These are phyloP conservation scores for Anolis apletophallus DNA, from an alignment of 2,797 vertebrate genomes.

Conservation along the genomic window DNA sequence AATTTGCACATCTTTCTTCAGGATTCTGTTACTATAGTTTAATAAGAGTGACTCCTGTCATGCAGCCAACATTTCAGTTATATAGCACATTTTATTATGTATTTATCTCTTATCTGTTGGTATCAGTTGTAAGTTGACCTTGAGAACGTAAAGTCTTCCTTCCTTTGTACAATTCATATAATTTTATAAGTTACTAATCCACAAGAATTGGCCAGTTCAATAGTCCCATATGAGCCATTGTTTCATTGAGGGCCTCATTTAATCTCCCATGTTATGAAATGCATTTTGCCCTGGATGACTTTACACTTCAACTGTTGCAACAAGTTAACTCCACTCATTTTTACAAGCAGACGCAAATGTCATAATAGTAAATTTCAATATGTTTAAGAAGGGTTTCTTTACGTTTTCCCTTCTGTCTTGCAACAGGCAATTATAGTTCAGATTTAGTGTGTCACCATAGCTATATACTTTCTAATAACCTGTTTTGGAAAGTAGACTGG, in stretches of 20 bases:
- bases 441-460: conserved; percentile 10
- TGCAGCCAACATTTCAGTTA: background rate
- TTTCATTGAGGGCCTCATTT: conserved; percentile 1
- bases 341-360: conserved; percentile 18
- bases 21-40: background rate
- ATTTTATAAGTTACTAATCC: background rate
- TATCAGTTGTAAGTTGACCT: background rate
- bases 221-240: background rate
- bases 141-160: background rate
- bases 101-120: conserved; percentile 8
- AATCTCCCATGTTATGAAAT: conserved; percentile 6
- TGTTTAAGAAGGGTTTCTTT: background rate
- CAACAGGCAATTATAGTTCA: background rate
- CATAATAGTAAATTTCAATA: conserved; percentile 12
- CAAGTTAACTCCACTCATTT: background rate
- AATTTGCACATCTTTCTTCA: background rate
- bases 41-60: background rate
- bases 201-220: background rate
- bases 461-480: background rate
- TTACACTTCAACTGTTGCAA: conserved; percentile 23
- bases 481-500: background rate
- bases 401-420: background rate
- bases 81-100: background rate
- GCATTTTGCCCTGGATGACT: background rate
- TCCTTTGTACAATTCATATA: background rate